Conservation (phyloP, 2,888 invertebrate genomes). For the Drosophila borealis region DNA sequence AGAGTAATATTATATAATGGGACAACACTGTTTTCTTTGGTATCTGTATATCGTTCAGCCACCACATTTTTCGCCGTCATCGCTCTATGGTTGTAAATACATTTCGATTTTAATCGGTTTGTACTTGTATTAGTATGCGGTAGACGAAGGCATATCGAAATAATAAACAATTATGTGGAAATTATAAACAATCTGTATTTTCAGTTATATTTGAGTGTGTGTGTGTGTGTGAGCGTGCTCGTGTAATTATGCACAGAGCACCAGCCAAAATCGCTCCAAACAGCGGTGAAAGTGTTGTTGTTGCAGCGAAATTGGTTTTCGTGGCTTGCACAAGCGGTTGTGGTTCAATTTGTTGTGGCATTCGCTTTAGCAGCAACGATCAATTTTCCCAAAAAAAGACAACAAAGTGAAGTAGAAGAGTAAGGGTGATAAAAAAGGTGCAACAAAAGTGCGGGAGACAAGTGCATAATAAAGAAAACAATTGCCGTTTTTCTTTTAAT, state of each 20-base stretch:
- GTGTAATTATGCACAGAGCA: constrained; percentile 63
- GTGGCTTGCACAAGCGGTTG: constrained; percentile 44
- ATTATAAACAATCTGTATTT: constrained; percentile 46
- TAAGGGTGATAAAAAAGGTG: constrained; percentile 11
- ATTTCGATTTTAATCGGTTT: constrained; percentile 30
- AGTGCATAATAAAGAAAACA: constrained; percentile 43
- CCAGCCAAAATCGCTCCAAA: constrained; percentile 40
- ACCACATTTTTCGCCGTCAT: constrained; percentile 17
- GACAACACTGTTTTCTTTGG: constrained; percentile 6
- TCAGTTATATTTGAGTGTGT: constrained; percentile 29
- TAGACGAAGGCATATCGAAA: constrained; percentile 51
- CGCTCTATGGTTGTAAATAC: constrained; percentile 11
- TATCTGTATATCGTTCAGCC: constrained; percentile 27
- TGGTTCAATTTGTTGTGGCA: constrained; percentile 61
- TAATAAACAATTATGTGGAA: constrained; percentile 59
- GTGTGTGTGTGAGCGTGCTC: constrained; percentile 18
- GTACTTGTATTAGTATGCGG: constrained; percentile 47
- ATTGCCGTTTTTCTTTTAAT: constrained; percentile 27
- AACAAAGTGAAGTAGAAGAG: constrained; percentile 25
- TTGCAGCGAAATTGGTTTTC: constrained; percentile 53
- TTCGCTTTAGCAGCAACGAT: constrained; percentile 57
- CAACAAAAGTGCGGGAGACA: constrained; percentile 43
- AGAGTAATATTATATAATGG: neutral
- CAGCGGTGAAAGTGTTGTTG: constrained; percentile 59
- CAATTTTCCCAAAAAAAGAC: constrained; percentile 59